These are phyloP conservation scores for Aspidapion aeneum DNA, from an alignment of 2,888 invertebrate species.

Conservation along the genomic window DNA sequence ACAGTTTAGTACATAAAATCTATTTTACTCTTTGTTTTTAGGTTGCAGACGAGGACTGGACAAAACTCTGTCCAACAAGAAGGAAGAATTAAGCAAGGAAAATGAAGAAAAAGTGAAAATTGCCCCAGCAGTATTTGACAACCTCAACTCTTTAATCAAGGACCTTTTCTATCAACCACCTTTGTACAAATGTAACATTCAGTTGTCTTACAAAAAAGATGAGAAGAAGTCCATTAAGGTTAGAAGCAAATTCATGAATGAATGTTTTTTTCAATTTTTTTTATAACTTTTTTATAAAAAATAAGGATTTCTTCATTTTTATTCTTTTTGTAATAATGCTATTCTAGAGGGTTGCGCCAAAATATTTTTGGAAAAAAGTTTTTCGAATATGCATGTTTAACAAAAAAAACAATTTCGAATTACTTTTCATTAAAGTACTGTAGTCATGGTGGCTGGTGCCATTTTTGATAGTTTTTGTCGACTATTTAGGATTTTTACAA, in stretches of 20 bases:
- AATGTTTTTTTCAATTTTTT: constrained; percentile 6
- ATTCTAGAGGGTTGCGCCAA: too few relatives aligned
- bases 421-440: too few relatives aligned
- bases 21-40: neutral
- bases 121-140: constrained; percentile 87
- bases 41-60: constrained; percentile 35
- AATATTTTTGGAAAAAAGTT: too few relatives aligned
- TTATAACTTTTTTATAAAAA: neutral
- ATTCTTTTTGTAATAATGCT: too few relatives aligned
- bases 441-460: too few relatives aligned
- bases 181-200: constrained; percentile 80
- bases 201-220: constrained; percentile 68
- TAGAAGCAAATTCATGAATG: constrained; percentile 27
- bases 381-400: too few relatives aligned
- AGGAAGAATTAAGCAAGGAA: constrained; percentile 50
- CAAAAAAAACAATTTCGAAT: too few relatives aligned
- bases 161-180: constrained; percentile 95
- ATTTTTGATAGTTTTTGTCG: too few relatives aligned
- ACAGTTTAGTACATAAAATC: too few relatives aligned
- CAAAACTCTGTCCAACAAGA: constrained; percentile 28
- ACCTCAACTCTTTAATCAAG: constrained; percentile 88
- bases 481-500: too few relatives aligned
- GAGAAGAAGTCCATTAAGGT: constrained; percentile 49
- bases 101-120: constrained; percentile 71
- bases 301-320: too few relatives aligned